These are phyloP conservation scores for Myopa testacea DNA, from an alignment of 2,888 invertebrate genomes.

Conservation along the genomic window DNA sequence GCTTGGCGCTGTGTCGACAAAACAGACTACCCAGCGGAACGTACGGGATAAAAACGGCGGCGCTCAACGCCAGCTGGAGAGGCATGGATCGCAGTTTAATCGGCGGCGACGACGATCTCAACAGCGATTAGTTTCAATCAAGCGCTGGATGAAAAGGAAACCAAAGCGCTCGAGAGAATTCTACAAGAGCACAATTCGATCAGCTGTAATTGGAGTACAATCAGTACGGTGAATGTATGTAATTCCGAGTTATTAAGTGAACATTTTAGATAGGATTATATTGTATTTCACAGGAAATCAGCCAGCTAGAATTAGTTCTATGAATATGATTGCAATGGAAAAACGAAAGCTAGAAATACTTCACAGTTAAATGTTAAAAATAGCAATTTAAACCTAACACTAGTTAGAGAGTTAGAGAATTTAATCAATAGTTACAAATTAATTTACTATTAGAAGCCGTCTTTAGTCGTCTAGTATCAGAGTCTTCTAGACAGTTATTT, in stretches of 20 bases:
- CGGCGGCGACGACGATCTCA: conserved; percentile 55
- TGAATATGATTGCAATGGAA: too few species aligned
- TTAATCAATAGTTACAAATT: too few species aligned
- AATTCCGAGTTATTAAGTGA: not conserved
- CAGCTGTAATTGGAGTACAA: not conserved
- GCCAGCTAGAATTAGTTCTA: too few species aligned
- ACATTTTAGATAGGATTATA: too few species aligned
- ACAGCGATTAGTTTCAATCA: conserved; percentile 52
- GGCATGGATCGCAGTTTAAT: conserved; percentile 55
- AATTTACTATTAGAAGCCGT: too few species aligned
- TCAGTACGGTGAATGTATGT: not conserved
- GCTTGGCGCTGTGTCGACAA: conserved; percentile 56
- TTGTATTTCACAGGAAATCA: too few species aligned
- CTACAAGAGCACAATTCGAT: conserved; percentile 13
- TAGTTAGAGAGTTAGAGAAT: too few species aligned
- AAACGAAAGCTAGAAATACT: too few species aligned
- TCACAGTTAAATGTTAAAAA: too few species aligned
- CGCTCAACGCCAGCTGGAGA: conserved; percentile 56
- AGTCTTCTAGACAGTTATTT: too few species aligned
- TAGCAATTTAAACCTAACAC: too few species aligned
- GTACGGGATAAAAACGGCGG: conserved; percentile 52
- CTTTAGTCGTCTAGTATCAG: too few species aligned
- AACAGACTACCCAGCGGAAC: conserved; percentile 56
- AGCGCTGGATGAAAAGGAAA: conserved; percentile 7
- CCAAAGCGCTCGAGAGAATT: conserved; percentile 29